Percentiles rank a stretch among this genome's conserved stretches.
Evolutionary conservation across 2,113 vertebrate genomes (phyloP).

Genomic region (Aphyosemion australe): DNA sequence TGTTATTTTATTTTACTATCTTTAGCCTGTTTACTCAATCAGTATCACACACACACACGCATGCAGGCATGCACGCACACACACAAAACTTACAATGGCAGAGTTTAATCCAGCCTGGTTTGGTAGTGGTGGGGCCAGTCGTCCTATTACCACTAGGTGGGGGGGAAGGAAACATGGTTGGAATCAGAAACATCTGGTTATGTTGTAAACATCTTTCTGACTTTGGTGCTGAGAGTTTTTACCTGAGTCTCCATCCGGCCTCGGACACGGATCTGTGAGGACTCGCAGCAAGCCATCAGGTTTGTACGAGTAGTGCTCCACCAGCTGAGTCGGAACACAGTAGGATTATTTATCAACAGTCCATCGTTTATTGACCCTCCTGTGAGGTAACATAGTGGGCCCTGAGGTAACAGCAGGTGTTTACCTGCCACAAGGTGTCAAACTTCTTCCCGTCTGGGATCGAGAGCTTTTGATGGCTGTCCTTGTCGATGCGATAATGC

Average conservation of each 20-base stretch:
- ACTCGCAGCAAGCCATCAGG: slow-evolving; percentile 90
- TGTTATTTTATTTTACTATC: no score
- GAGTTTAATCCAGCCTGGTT: slow-evolving; percentile 59
- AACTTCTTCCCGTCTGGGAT: slow-evolving; percentile 97
- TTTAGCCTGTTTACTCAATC: no score
- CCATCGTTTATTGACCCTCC: no score
- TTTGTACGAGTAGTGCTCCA: slow-evolving; percentile 98
- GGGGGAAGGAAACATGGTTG: background rate
- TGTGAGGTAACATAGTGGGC: no score
- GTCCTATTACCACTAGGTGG: slow-evolving; percentile 29
- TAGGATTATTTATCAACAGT: background rate
- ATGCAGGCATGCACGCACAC: background rate
- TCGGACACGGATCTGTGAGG: slow-evolving; percentile 82
- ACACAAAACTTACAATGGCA: slow-evolving; percentile 38
- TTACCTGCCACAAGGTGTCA: slow-evolving; percentile 96
- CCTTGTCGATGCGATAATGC: slow-evolving; percentile 94
- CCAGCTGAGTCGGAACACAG: slow-evolving; percentile 77
- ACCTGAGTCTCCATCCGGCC: slow-evolving; percentile 75
- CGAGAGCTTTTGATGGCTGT: slow-evolving; percentile 88
- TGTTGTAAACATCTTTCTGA: no score
- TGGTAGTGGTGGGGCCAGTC: slow-evolving; percentile 47
- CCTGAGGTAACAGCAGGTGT: background rate
- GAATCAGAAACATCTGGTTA: no score
- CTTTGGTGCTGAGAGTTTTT: background rate
- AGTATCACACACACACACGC: no score